Evolutionary conservation across 2,113 vertebrate species (phyloP).

Genomic region (Zonotrichia leucophrys): DNA sequence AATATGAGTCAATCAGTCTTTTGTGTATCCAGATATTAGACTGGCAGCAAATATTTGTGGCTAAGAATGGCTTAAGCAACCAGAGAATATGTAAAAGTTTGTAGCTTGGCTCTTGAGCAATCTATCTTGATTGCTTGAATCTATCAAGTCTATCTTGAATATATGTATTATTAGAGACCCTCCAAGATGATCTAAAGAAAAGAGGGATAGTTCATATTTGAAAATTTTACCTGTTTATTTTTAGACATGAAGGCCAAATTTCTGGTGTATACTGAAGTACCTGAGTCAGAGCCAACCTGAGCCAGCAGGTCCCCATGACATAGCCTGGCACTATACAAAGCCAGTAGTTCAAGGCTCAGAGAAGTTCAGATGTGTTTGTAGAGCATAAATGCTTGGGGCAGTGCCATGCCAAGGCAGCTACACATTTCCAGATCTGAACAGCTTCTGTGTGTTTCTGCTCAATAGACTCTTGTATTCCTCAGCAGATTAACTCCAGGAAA

Average conservation of each 20-base stretch:
- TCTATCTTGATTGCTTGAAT: background rate
- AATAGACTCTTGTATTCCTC: background rate
- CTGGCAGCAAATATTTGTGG: background rate
- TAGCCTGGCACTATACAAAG: background rate
- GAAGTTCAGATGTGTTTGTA: background rate
- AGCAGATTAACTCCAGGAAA: background rate
- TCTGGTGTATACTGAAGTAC: background rate
- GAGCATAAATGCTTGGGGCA: background rate
- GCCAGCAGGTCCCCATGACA: background rate
- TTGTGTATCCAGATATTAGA: background rate
- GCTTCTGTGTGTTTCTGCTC: background rate
- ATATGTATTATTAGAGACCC: background rate
- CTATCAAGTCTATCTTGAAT: background rate
- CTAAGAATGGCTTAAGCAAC: background rate
- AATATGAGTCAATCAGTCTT: background rate
- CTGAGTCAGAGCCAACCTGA: background rate
- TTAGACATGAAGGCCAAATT: background rate
- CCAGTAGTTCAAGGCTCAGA: background rate
- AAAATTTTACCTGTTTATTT: background rate
- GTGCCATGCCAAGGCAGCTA: background rate
- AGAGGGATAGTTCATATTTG: background rate
- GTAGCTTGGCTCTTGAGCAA: background rate
- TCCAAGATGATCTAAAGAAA: background rate
- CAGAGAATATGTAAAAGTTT: background rate
- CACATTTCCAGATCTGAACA: background rate